These are phyloP conservation scores for Enteromius radiatus DNA, from an alignment of 2,797 vertebrate genomes.

Conservation along the genomic window DNA sequence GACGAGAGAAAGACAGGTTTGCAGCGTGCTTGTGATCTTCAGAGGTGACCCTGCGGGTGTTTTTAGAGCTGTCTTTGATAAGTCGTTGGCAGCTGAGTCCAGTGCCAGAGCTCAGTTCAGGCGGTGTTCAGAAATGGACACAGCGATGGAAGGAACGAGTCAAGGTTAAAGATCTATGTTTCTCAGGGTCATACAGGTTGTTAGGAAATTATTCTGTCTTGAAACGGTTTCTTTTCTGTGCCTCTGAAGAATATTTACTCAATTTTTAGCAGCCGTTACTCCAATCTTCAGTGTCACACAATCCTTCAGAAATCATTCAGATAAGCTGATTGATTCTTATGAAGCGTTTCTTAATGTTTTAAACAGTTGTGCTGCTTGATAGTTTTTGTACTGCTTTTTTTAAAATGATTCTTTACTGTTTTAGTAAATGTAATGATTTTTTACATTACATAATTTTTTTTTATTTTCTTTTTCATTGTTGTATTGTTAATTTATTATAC, in stretches of 20 bases:
- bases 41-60: conserved; percentile 71
- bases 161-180: conserved; percentile 38
- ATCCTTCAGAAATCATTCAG: background rate
- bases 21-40: conserved; percentile 59
- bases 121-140: conserved; percentile 34
- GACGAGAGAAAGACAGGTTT: conserved; percentile 36
- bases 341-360: background rate
- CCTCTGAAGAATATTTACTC: background rate
- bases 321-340: background rate
- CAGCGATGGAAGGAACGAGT: background rate
- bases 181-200: conserved; percentile 1
- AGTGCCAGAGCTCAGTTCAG: conserved; percentile 19
- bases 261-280: background rate
- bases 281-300: background rate
- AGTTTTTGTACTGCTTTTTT: background rate
- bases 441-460: too few species aligned
- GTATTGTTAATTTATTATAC: background rate
- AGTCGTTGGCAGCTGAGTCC: conserved; percentile 48
- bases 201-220: background rate
- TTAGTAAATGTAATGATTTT: background rate
- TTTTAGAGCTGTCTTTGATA: conserved; percentile 64
- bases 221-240: background rate
- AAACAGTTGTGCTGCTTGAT: background rate
- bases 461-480: too few species aligned
- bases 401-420: background rate